phyloP scores from a whole-genome alignment of 37 sponge, comb jelly and placozoan genomes.

The Geodia barretti region DNA sequence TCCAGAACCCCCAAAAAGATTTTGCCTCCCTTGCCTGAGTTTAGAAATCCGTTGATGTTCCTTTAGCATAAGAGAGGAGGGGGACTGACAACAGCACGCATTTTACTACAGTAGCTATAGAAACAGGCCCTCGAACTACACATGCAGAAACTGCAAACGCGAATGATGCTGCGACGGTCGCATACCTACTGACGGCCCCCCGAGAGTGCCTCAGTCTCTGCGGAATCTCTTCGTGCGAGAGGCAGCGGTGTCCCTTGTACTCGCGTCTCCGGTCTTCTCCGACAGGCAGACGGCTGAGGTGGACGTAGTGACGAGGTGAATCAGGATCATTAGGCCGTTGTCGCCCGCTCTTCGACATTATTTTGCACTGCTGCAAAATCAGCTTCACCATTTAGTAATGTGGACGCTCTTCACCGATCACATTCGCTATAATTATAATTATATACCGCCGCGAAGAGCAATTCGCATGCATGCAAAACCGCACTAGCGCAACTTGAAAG shows the following conservation, averaged over 20 bases:
- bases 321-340: too few relatives aligned
- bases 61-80: constrained; percentile 15
- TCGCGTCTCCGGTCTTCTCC: constrained; percentile 57
- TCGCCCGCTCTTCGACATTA: too few relatives aligned
- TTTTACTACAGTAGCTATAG: neutral
- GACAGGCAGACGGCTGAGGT: constrained; percentile 10
- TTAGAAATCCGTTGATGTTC: constrained; percentile 70
- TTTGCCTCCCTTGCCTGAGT: constrained; percentile 68
- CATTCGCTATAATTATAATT: too few relatives aligned
- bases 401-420: too few relatives aligned
- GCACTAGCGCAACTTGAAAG: too few relatives aligned
- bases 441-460: too few relatives aligned
- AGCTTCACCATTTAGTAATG: too few relatives aligned
- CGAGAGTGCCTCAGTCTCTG: constrained; percentile 1
- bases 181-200: constrained; percentile 61
- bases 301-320: constrained; percentile 21
- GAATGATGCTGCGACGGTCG: too few relatives aligned
- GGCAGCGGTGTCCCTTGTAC: constrained; percentile 67
- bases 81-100: neutral
- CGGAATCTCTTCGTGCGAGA: constrained; percentile 60
- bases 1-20: constrained; percentile 68
- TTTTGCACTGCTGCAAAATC: too few relatives aligned
- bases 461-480: too few relatives aligned
- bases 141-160: neutral
- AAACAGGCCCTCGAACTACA: neutral